Evolutionary conservation across 2,797 vertebrate genomes (phyloP).

Genomic region (Tachyglossus aculeatus): DNA sequence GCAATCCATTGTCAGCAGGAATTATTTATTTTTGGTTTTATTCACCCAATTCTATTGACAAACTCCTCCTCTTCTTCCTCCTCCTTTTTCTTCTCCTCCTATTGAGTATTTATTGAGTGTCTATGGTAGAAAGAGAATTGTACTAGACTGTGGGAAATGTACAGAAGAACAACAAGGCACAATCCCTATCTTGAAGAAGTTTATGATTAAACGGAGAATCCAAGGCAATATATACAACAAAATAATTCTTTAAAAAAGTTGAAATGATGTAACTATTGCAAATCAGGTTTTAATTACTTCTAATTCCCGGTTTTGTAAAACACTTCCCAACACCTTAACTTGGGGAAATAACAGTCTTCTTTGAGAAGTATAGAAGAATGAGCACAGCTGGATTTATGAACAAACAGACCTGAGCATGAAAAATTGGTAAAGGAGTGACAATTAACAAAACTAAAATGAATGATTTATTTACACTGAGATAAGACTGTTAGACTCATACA

Average conservation of each 20-base stretch:
- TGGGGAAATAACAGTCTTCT: conserved; percentile 34
- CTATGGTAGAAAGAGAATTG: too few relatives aligned
- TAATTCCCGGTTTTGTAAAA: conserved; percentile 30
- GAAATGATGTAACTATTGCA: too few relatives aligned
- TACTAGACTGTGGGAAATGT: too few relatives aligned
- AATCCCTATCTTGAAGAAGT: too few relatives aligned
- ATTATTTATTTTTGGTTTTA: neutral
- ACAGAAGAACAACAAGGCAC: too few relatives aligned
- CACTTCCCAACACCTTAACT: conserved; percentile 14
- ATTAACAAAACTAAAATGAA: conserved; percentile 43
- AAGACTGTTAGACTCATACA: conserved; percentile 36
- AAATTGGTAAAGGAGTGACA: conserved; percentile 49
- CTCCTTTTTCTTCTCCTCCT: too few relatives aligned
- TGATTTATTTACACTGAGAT: conserved; percentile 50
- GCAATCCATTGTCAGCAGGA: neutral
- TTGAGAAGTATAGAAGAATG: conserved; percentile 3
- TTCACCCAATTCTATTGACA: neutral
- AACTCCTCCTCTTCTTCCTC: too few relatives aligned
- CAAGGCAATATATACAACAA: too few relatives aligned
- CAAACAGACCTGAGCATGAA: conserved; percentile 41
- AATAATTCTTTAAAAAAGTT: too few relatives aligned
- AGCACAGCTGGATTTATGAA: conserved; percentile 32
- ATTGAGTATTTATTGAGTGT: conserved; percentile 3
- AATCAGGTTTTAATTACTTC: too few relatives aligned
- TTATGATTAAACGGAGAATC: too few relatives aligned